phyloP scores from a whole-genome alignment of 37 sponge, comb jelly and placozoan genomes.

The Theonella swinhoei region DNA sequence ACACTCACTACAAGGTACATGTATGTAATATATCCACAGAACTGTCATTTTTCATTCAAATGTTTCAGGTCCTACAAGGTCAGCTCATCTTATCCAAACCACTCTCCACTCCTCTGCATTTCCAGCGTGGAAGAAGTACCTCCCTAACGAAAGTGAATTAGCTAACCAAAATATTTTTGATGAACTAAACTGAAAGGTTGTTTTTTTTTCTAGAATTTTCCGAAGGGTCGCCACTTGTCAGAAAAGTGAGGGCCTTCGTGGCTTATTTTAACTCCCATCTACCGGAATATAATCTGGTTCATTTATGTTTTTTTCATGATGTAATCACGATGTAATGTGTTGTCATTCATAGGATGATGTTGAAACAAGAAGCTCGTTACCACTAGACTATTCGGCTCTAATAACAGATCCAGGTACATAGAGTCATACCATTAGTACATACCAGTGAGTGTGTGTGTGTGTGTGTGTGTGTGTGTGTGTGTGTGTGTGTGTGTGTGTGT shows the following conservation, averaged over 20 bases:
- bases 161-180: neutral
- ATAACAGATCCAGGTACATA: conserved; percentile 30
- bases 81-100: too few relatives aligned
- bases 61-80: neutral
- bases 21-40: neutral
- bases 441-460: too few relatives aligned
- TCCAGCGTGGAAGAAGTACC: conserved; percentile 61
- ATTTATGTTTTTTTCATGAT: neutral
- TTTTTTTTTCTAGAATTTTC: conserved; percentile 1
- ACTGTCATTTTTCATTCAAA: neutral
- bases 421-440: too few relatives aligned
- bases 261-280: conserved; percentile 38
- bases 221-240: conserved; percentile 6
- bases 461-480: too few relatives aligned
- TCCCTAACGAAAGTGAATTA: conserved; percentile 59
- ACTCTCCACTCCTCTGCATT: conserved; percentile 50
- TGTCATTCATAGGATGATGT: conserved; percentile 50
- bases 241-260: conserved; percentile 43
- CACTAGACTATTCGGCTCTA: conserved; percentile 43
- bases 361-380: conserved; percentile 33
- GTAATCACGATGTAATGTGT: too few relatives aligned
- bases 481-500: too few relatives aligned
- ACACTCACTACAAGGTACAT: too few relatives aligned
- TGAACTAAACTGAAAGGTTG: neutral
- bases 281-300: conserved; percentile 15